Conservation (phyloP, 2,888 invertebrate species). For the Tinea trinotella region DNA sequence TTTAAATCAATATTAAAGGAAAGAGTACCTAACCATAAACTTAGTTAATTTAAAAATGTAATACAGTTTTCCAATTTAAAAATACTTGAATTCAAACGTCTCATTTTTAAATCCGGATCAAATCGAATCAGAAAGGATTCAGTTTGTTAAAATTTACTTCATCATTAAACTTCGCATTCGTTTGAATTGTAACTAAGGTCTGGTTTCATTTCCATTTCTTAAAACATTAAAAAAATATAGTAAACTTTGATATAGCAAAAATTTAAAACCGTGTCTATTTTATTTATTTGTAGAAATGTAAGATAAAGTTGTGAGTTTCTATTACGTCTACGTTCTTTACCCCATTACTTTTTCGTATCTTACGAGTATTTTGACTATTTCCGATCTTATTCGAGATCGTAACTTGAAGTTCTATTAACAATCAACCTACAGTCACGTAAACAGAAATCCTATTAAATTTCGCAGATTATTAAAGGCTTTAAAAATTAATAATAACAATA, state of each 20-base stretch:
- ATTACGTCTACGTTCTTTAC: not conserved
- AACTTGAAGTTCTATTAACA: too few relatives aligned
- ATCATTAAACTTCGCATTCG: not conserved
- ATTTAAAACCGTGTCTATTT: not conserved
- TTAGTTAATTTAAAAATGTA: not conserved
- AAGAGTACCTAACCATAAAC: not conserved
- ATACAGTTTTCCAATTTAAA: not conserved
- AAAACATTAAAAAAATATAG: not conserved
- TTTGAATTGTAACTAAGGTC: not conserved
- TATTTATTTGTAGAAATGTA: not conserved
- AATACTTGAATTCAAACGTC: not conserved
- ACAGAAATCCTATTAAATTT: too few relatives aligned
- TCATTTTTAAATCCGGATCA: slow-evolving; percentile 9
- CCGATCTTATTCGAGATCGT: not conserved
- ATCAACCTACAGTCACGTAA: too few relatives aligned
- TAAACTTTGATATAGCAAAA: not conserved
- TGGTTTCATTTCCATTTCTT: not conserved
- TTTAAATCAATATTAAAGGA: too few relatives aligned
- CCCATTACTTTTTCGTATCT: not conserved
- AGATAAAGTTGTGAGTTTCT: not conserved
- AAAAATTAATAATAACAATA: too few relatives aligned
- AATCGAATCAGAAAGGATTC: not conserved
- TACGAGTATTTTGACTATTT: not conserved
- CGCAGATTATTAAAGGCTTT: too few relatives aligned
- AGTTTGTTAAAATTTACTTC: not conserved